A percentile compares a stretch with the other conserved stretches of the same genome.
These are phyloP conservation scores for Silurus aristotelis DNA, from an alignment of 2,797 vertebrate genomes.

Conservation along the genomic window DNA sequence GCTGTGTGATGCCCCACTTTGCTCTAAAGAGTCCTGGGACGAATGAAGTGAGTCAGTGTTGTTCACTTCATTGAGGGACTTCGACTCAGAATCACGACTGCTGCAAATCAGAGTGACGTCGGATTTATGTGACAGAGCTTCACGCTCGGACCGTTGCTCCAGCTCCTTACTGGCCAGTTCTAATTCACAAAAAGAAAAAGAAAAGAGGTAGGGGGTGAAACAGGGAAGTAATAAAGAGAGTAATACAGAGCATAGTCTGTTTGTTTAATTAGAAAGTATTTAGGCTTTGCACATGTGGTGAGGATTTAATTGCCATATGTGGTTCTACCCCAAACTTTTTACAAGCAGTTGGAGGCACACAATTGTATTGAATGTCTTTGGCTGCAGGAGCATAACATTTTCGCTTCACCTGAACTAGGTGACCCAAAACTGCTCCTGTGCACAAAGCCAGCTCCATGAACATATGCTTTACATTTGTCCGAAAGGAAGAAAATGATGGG, in stretches of 20 bases:
- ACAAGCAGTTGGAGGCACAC: neutral
- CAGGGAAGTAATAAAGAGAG: neutral
- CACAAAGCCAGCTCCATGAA: no score
- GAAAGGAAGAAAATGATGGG: no score
- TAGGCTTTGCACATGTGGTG: neutral
- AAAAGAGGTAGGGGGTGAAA: neutral
- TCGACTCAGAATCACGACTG: conserved; percentile 55
- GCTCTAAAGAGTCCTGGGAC: conserved; percentile 58
- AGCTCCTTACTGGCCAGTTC: conserved; percentile 73
- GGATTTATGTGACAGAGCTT: conserved; percentile 47
- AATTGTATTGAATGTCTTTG: no score
- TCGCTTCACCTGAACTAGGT: no score
- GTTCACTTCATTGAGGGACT: conserved; percentile 57
- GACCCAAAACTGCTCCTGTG: no score
- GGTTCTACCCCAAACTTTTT: neutral
- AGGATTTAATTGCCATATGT: neutral
- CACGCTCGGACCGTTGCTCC: conserved; percentile 55
- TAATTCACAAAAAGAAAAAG: conserved; percentile 42
- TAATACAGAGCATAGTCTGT: neutral
- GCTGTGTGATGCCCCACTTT: conserved; percentile 50
- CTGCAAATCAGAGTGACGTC: conserved; percentile 52
- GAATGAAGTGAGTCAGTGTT: conserved; percentile 58
- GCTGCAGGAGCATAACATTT: no score
- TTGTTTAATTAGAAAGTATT: neutral
- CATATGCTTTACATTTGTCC: no score